Percentiles rank a stretch among this genome's conserved stretches.
Conservation (phyloP, 1,140 invertebrate species). For the Apis florea region DNA sequence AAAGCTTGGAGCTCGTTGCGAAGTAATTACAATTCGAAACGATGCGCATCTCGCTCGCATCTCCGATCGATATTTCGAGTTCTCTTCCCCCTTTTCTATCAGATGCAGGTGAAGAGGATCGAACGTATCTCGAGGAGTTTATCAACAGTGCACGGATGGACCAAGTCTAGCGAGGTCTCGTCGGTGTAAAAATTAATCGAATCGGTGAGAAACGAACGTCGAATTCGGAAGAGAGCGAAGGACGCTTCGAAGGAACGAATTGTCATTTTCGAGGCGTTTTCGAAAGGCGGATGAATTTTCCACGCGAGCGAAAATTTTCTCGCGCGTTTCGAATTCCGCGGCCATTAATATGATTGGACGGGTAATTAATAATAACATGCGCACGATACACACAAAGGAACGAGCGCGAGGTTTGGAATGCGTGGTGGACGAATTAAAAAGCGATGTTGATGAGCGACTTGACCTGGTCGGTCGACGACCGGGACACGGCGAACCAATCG, state of each 20-base stretch:
- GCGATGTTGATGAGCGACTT: background rate
- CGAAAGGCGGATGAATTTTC: constrained; percentile 4
- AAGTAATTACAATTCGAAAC: constrained; percentile 34
- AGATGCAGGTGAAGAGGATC: background rate
- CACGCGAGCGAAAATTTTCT: background rate
- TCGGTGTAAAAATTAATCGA: constrained; percentile 13
- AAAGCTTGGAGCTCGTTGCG: background rate
- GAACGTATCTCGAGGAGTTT: constrained; percentile 31
- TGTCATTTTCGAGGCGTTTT: background rate
- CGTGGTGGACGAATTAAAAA: constrained; percentile 4
- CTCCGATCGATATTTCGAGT: constrained; percentile 24
- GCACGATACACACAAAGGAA: background rate
- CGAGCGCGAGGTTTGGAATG: background rate
- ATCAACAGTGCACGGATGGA: constrained; percentile 11
- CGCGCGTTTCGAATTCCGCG: constrained; percentile 8
- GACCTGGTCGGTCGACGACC: background rate
- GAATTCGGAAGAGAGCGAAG: background rate
- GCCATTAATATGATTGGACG: constrained; percentile 21
- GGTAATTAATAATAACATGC: constrained; percentile 27
- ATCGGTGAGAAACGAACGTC: background rate
- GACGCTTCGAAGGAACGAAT: background rate
- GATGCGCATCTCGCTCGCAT: background rate
- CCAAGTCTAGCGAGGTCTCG: constrained; percentile 11
- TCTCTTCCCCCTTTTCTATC: constrained; percentile 1
- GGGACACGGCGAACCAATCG: background rate